Evolutionary conservation across 2,888 invertebrate species (phyloP), one percentile per base, ranked within the genome.

Genomic region (Drosophila flavopinicola): DNA sequence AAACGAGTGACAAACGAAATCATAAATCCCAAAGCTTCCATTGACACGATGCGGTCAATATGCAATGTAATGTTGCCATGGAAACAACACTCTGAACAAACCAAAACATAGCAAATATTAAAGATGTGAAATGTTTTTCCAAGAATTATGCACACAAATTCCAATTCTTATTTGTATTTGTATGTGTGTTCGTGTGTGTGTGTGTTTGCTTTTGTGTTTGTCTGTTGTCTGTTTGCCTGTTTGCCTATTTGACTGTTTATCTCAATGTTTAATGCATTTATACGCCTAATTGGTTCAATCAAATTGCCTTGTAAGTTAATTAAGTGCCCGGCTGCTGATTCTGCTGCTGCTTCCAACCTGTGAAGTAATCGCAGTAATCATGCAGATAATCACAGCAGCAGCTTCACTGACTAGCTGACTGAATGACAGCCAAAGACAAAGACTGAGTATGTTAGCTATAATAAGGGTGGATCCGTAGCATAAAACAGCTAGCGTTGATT

Each of bases 271-370:
- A 66, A 71, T 58, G 44, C 52, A 47, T 69, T 75, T 74, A 74
- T 56, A 35, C 32, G 44, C 39, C 66, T 71, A 83, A 78, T 78
- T 83, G 72, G 52, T 51, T 64, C 54, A 83, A 83, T 78, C 73
- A 83, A 78, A 83, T 67, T 75, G 67, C 57, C 72, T 67, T 66
- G 56, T 30, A 57, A 63, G 63, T 75, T 83, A 77, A 83, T 83
- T 75, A 66, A 71, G 47, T 42, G 58, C 45, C 42, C 48, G 25
- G 48, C 20, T 39, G 33, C 11, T 20, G 37, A 2, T 11, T 23
- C 24, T 17, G 6, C 39, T 15, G 52, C 17, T 33, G 27, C 29
- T 35, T 27, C n/a, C 37, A 15, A 66, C 66, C 61, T 68, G 25
- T 5, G 37, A 24, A 58, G 29, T 45, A 47, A 65, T 61, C 64